Evolutionary conservation across 2,113 vertebrate species (phyloP).

Genomic region (Mesocricetus auratus): DNA sequence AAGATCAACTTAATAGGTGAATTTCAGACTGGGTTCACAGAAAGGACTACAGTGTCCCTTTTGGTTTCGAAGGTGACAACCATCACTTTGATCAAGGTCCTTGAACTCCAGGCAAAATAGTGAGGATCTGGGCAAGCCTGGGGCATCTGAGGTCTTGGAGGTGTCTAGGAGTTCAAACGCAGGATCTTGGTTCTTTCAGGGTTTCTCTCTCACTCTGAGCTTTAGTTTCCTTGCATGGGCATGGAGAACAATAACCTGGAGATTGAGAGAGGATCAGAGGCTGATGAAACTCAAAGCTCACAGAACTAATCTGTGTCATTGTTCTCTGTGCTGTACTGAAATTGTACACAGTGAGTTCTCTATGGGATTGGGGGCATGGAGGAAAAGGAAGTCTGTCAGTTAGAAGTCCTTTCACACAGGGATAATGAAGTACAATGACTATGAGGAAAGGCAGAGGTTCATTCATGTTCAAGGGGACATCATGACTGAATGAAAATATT

Average conservation of each 20-base stretch:
- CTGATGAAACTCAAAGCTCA: not conserved
- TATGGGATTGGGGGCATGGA: not conserved
- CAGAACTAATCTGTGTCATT: not conserved
- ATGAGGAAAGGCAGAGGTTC: not conserved
- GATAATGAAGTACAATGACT: not conserved
- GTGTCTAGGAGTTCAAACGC: not conserved
- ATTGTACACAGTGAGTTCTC: not conserved
- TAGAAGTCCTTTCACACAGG: not conserved
- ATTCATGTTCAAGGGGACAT: not conserved
- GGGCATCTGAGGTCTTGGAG: not conserved
- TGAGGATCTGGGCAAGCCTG: not conserved
- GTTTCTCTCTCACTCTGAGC: not conserved
- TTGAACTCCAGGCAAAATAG: not conserved
- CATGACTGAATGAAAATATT: not conserved
- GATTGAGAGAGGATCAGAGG: not conserved
- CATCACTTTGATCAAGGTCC: not conserved
- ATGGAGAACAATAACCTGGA: not conserved
- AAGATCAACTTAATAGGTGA: not conserved
- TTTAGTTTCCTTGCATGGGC: not conserved
- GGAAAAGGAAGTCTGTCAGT: not conserved
- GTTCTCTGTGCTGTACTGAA: constrained; percentile 33
- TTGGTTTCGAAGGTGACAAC: not conserved
- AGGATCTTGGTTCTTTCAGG: not conserved
- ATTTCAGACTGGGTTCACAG: not conserved
- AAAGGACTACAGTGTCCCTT: not conserved